phyloP scores from a whole-genome alignment of 2,888 invertebrate species.

The Cecidostiba fungosa region DNA sequence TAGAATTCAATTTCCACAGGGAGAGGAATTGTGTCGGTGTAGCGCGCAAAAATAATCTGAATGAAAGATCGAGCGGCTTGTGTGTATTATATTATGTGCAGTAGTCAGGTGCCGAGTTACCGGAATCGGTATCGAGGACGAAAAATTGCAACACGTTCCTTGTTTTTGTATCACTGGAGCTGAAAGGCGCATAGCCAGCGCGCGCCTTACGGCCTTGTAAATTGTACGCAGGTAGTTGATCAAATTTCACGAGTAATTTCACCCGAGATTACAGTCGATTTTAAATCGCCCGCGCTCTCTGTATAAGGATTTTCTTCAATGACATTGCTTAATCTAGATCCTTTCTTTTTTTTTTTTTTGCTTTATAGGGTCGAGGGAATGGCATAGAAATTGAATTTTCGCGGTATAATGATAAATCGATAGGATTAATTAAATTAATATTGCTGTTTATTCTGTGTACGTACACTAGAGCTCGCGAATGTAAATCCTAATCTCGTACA shows the following conservation, averaged over 20 bases:
- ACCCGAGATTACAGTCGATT: slow-evolving; percentile 52
- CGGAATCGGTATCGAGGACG: slow-evolving; percentile 58
- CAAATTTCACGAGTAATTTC: slow-evolving; percentile 64
- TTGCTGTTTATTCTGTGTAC: not conserved
- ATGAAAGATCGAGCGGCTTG: slow-evolving; percentile 14
- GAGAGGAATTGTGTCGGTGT: slow-evolving; percentile 9
- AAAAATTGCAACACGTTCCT: slow-evolving; percentile 53
- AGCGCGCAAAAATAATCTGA: slow-evolving; percentile 13
- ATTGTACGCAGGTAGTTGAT: slow-evolving; percentile 51
- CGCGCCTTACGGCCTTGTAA: slow-evolving; percentile 57
- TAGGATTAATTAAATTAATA: not conserved
- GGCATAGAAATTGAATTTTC: not conserved
- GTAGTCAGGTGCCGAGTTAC: slow-evolving; percentile 47
- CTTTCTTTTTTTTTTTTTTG: not conserved
- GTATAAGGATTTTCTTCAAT: not conserved
- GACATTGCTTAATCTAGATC: slow-evolving; percentile 23
- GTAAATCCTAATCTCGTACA: too few species aligned
- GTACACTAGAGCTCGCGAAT: too few species aligned
- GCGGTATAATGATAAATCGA: not conserved
- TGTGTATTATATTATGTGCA: not conserved
- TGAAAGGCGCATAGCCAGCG: slow-evolving; percentile 32
- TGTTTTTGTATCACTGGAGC: slow-evolving; percentile 17
- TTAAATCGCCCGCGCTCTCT: slow-evolving; percentile 6
- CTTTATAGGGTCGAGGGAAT: not conserved
- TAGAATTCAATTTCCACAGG: not conserved